A percentile compares a stretch with the other conserved stretches of the same genome.
phyloP scores from a whole-genome alignment of 64 coral and sea anemone genomes.

The Astreopora myriophthalma region DNA sequence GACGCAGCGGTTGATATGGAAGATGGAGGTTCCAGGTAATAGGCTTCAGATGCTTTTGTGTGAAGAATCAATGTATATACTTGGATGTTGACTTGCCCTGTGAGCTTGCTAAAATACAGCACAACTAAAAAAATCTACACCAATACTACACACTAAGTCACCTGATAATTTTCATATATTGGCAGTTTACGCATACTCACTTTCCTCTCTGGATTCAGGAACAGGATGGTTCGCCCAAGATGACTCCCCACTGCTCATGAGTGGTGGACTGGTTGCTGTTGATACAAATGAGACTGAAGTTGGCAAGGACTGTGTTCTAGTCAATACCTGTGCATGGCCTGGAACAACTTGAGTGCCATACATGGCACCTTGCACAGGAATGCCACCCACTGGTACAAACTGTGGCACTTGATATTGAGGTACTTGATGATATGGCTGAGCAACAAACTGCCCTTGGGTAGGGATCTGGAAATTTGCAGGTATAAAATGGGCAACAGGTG shows the following conservation, averaged over 20 bases:
- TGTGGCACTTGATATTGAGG: conserved; percentile 26
- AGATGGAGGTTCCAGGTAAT: no score
- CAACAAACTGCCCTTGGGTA: conserved; percentile 40
- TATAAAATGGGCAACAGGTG: conserved; percentile 53
- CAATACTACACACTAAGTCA: no score
- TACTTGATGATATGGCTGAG: conserved; percentile 46
- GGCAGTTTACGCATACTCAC: no score
- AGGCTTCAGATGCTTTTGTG: no score
- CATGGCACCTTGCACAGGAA: conserved; percentile 12
- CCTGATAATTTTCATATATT: no score
- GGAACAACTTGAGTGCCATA: conserved; percentile 21
- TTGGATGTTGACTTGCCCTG: no score
- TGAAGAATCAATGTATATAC: no score
- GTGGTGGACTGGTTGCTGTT: conserved; percentile 3
- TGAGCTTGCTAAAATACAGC: no score
- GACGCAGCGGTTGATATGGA: no score
- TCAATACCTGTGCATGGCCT: neutral
- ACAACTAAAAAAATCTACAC: no score
- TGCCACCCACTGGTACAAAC: neutral
- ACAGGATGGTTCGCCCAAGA: neutral
- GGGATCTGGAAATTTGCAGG: conserved; percentile 22
- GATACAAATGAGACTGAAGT: neutral
- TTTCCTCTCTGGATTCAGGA: conserved; percentile 3
- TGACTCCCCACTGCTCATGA: neutral
- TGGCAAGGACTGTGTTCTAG: neutral